Base-by-base conservation (phyloP, 2,888 invertebrate genomes). In the Neoitamus cyanurus region DNA sequence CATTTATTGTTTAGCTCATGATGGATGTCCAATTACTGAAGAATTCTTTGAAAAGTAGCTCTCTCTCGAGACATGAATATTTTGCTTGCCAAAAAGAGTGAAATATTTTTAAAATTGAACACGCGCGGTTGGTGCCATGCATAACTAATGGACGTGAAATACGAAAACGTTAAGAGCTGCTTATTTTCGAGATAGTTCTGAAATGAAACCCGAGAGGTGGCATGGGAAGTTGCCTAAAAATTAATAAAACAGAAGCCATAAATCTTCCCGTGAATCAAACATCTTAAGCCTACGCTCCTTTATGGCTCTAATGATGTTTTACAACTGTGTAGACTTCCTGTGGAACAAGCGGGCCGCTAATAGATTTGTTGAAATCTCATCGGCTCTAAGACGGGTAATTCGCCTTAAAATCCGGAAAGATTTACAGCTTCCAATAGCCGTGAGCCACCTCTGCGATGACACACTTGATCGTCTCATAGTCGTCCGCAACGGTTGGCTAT, bases 261-360 rank as follows among this genome's bases (percentile, higher is more conserved):
- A 58, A 58, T 58, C 58, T 58, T 58, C 20, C 58, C 25, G 58
- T 58, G 58, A 58, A 58, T 58, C 58, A 58, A 58, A 58, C 20
- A 58, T 58, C 25, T 58, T 58, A 58, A 73, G 20, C 73, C 73
- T 36, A 73, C 73, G 34, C 73, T 34, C 36, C 20, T 73, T 34
- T 20, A 73, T 73, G 25, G 34, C 73, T 73, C 36, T 11, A 9
- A 37, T 73, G 73, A 73, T 73, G 31, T 2, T 31, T 73, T 73
- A 73, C 73, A 36, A 73, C 73, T 58, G 36, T 73, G 37, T 73
- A 36, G 36, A 73, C 73, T 73, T 73, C 73, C 73, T 73, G 73
- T 73, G n/a, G 20, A 73, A 36, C 36, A 36, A 58, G 58, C 15
- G 58, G 58, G n/a, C 34, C 34, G 9, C 73, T 73, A 73, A 73